phyloP scores from a whole-genome alignment of 2,888 invertebrate species.

The Ephialtes manifestator region DNA sequence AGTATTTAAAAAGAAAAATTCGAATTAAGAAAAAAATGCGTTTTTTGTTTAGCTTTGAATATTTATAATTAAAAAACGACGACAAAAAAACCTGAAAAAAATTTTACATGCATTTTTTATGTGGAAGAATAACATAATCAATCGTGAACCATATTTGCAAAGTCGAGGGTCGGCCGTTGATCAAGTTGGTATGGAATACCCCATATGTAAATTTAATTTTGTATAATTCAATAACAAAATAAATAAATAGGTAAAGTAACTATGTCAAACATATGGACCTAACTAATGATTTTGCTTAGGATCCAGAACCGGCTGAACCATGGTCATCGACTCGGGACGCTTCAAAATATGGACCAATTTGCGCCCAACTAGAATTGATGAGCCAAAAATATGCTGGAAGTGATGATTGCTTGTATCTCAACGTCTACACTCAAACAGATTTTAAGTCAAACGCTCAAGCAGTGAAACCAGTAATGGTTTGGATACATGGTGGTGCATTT shows the following conservation, averaged over 20 bases:
- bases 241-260: not conserved
- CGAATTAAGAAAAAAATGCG: no score
- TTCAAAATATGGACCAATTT: constrained; percentile 70
- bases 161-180: no score
- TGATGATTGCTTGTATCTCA: constrained; percentile 82
- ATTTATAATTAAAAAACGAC: no score
- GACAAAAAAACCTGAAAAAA: no score
- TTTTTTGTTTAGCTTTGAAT: no score
- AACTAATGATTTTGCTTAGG: constrained; percentile 70
- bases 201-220: no score
- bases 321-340: constrained; percentile 79
- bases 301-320: constrained; percentile 75
- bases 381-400: constrained; percentile 63
- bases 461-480: constrained; percentile 78
- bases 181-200: no score
- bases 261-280: not conserved
- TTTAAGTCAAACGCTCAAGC: not conserved
- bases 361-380: constrained; percentile 69
- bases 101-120: no score
- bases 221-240: no score
- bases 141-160: no score
- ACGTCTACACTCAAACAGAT: constrained; percentile 74
- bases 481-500: constrained; percentile 81
- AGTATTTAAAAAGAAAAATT: no score
- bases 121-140: no score